Base-by-base conservation (phyloP, 2,113 vertebrate species). In the Andinoacara biseriatus region DNA sequence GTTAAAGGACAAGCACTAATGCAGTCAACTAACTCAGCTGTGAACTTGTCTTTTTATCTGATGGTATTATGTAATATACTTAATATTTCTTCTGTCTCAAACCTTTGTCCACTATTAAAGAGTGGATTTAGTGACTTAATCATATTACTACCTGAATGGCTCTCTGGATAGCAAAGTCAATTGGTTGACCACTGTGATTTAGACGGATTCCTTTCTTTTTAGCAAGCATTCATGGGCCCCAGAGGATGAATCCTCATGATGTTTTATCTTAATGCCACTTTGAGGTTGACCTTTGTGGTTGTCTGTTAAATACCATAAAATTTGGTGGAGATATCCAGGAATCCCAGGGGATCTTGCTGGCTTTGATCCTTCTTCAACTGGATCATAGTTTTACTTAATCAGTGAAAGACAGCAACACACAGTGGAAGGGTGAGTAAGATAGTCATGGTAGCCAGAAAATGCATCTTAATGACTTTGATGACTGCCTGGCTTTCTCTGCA, bases 31-130 rank as follows among this genome's bases (percentile, higher is more conserved):
- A 61, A 74, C 24, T 76, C 33, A 40, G 9, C 74, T 46, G 54
- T 80, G n/a, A 82, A 75, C 38, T 54, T 20, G 3, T n/a, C 20
- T 35, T 74, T 84, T 87, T 74, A 20, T 69, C n/a, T 65, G 49
- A 40, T 58, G 11, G 2, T 7, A 76, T 69, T 52, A 81, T 85
- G 14, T 33, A 52, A 60, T 24, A 38, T 33, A 72, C n/a, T 54
- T 35, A 1, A 57, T 69, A 15, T 79, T 86, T 59, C 33, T 24
- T 29, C 3, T 11, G 46, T n/a, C 24, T 60, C 2, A 7, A 18
- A 26, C 7, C 3, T 4, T 40, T 38, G 18, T 57, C 52, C 74
- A 20, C 14, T 67, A 20, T 80, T 77, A 24, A 62, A 56, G 11
- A 17, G 15, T 56, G 11, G 6, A 2, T 69, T 52, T 29, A 7